Evolutionary conservation across 2,888 invertebrate species (phyloP).

Genomic region (Papilio protenor): DNA sequence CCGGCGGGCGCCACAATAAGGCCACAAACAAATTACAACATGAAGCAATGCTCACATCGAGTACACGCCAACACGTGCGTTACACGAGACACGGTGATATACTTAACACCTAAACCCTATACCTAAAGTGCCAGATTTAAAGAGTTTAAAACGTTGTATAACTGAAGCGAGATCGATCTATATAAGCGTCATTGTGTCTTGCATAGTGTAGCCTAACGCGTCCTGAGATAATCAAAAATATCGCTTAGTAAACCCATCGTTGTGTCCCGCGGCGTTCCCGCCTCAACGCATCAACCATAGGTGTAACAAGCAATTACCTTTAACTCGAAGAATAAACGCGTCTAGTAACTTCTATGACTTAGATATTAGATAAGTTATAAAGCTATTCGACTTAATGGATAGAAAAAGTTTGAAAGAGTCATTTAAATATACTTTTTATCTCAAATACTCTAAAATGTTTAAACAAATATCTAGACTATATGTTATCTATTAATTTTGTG

Average conservation of each 20-base stretch:
- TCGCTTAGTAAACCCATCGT: not conserved
- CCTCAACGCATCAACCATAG: not conserved
- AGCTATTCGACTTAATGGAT: constrained; percentile 70
- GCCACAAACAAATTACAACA: constrained; percentile 80
- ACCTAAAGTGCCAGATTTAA: constrained; percentile 62
- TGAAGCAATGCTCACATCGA: constrained; percentile 66
- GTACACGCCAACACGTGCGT: constrained; percentile 61
- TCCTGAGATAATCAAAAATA: constrained; percentile 50
- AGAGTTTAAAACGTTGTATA: constrained; percentile 62
- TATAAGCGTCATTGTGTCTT: constrained; percentile 64
- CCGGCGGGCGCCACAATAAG: constrained; percentile 77
- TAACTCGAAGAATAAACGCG: constrained; percentile 58
- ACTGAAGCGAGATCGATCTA: constrained; percentile 74
- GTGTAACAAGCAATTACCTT: constrained; percentile 55
- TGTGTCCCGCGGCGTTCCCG: no score
- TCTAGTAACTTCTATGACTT: constrained; percentile 72
- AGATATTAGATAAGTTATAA: constrained; percentile 64
- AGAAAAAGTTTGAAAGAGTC: constrained; percentile 68
- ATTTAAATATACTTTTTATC: constrained; percentile 56
- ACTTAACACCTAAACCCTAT: constrained; percentile 46
- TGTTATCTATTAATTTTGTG: constrained; percentile 57
- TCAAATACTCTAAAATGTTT: constrained; percentile 50
- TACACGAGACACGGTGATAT: constrained; percentile 46
- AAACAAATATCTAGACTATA: constrained; percentile 45
- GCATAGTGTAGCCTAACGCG: constrained; percentile 46